Evolutionary conservation across 2,113 vertebrate genomes (phyloP).

Genomic region (Eretmochelys imbricata): DNA sequence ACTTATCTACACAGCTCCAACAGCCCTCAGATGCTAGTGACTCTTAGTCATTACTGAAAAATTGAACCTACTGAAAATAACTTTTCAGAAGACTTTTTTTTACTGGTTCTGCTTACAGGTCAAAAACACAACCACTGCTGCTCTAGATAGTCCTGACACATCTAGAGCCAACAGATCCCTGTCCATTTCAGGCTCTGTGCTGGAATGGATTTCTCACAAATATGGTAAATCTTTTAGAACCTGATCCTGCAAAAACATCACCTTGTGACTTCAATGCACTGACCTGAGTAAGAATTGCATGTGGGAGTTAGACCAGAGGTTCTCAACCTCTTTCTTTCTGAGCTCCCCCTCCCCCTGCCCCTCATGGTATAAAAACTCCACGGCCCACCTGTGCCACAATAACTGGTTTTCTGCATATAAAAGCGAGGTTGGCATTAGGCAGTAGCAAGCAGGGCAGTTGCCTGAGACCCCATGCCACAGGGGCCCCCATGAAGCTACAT

Average conservation of each 20-base stretch:
- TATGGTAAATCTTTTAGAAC: background rate
- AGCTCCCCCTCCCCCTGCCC: too few relatives aligned
- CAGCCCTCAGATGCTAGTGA: background rate
- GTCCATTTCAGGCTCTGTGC: background rate
- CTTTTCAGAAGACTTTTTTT: accelerated
- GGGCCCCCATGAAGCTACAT: too few relatives aligned
- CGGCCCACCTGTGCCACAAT: too few relatives aligned
- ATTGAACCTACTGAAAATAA: background rate
- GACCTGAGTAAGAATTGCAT: background rate
- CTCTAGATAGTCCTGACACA: background rate
- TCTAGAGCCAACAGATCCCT: background rate
- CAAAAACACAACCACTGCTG: background rate
- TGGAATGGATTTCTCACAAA: background rate
- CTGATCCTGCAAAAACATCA: background rate
- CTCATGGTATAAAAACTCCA: too few relatives aligned
- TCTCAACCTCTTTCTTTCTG: too few relatives aligned
- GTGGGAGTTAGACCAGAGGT: background rate
- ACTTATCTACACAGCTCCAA: background rate
- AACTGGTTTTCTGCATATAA: too few relatives aligned
- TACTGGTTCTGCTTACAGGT: background rate
- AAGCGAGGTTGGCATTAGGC: too few relatives aligned
- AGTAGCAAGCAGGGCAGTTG: too few relatives aligned
- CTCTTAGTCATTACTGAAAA: background rate
- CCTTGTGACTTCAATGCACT: background rate
- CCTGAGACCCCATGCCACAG: too few relatives aligned